Evolutionary conservation across 2,888 invertebrate genomes (phyloP).

Genomic region (Panopea generosa): DNA sequence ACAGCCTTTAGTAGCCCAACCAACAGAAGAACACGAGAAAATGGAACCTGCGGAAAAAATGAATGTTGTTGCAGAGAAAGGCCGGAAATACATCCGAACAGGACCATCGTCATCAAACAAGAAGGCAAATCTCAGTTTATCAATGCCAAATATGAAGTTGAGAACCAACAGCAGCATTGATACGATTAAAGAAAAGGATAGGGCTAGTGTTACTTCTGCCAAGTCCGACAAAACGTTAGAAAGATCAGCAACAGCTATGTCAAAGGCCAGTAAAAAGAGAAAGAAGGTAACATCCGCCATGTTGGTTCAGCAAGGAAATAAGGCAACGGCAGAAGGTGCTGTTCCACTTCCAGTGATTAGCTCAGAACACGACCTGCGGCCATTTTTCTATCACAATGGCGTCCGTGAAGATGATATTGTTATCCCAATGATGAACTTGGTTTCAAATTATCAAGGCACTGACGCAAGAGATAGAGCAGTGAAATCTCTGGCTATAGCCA

Average conservation of each 20-base stretch:
- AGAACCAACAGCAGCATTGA: conserved; percentile 15
- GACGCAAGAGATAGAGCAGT: conserved; percentile 82
- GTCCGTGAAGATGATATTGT: conserved; percentile 75
- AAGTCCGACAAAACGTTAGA: conserved; percentile 58
- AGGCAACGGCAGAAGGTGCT: conserved; percentile 71
- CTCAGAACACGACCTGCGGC: conserved; percentile 75
- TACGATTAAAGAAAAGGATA: conserved; percentile 18
- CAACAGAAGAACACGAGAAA: conserved; percentile 48
- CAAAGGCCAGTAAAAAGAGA: conserved; percentile 50
- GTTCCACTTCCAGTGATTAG: conserved; percentile 80
- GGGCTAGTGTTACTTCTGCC: conserved; percentile 46
- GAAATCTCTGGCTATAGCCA: conserved; percentile 83
- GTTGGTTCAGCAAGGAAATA: conserved; percentile 72
- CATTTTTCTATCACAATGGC: conserved; percentile 81
- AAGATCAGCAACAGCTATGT: conserved; percentile 41
- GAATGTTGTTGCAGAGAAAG: conserved; percentile 39
- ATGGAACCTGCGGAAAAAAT: conserved; percentile 44
- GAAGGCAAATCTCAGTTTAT: conserved; percentile 40
- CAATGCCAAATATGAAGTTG: conserved; percentile 53
- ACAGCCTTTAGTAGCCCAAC: conserved; percentile 44
- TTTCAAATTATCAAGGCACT: conserved; percentile 79
- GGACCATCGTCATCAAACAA: conserved; percentile 31
- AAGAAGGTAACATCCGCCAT: conserved; percentile 68
- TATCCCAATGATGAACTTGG: conserved; percentile 74
- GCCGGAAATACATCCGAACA: conserved; percentile 57